Evolutionary conservation across 2,888 invertebrate genomes (phyloP), one percentile per base, ranked within the genome.

Genomic region (Hirtodrosophila cameraria): DNA sequence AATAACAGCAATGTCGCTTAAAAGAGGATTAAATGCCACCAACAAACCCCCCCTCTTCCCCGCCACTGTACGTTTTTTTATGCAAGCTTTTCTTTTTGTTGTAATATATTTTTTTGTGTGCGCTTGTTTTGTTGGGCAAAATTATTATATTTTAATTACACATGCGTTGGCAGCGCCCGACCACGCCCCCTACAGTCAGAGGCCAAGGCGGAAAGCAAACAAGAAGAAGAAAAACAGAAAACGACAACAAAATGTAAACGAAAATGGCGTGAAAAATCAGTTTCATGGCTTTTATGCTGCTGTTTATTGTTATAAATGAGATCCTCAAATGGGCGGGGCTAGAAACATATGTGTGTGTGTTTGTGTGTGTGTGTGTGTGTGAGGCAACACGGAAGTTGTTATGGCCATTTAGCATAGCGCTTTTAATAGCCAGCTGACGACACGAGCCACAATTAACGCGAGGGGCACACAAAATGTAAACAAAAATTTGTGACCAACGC

Each of bases 141-240:
- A 86, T 86, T 67, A 81, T 86, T 86, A 86, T 81, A 86, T 86
- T 86, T 83, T 83, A 83, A 83, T 83, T 83, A 83, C 87, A 86
- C 72, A 73, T 85, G 83, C 86, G 79, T 65, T 61, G 49, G 61
- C 75, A 53, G 30, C 25, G 3, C 52, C 8, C 18, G 4, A 18
- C 18, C 18, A 4, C 18, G 4, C 18, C 18, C 18, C 5, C 18
- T 18, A 0, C 12, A 16, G 41, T 5, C 27, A 7, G n/a, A n/a
- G 27, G 42, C 38, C 48, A 52, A 33, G 43, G 52, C 49, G 30
- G 30, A 70, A 74, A 55, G 62, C 64, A 70, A 84, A 73, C 59
- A 80, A 57, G 11, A 35, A 15, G 28, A 15, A 30, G 18, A 39
- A 33, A 13, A 54, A 36, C 48, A 78, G 39, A 54, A 52, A 30